Evolutionary conservation across 2,888 invertebrate species (phyloP), one percentile per base, ranked within the genome.

Genomic region (Ormyrus labotus): DNA sequence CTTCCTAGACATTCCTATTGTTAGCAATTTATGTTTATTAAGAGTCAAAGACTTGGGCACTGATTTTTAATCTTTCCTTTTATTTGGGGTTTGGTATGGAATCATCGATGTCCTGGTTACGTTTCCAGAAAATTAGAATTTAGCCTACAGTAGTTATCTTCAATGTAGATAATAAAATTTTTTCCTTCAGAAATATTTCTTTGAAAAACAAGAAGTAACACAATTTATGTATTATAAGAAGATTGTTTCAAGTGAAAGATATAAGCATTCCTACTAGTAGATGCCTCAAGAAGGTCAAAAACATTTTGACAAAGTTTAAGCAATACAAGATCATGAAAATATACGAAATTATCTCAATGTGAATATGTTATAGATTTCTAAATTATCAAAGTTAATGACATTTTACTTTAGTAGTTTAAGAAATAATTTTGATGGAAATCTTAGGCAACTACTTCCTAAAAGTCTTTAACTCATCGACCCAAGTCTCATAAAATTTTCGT

Each of bases 1-100:
- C 82, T 84, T 84, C 83, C 83, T 83, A 72, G 76, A 85, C 88
- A 88, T 89, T 88, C 87, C 87, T 85, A 68, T 84, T 82, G 83
- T 78, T 83, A 87, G 79, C 85, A 83, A 85, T 87, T 81, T 75
- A 51, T 80, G 89, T 89, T 88, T 88, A 88, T 89, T 85, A 86
- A 87, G 86, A 85, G 85, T 81, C 78, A 84, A 88, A 88, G 86
- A 88, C 87, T 87, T 84, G 77, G 58, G 68, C 55, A 73, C 73
- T 68, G 55, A 47, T 64, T 69, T 65, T 64, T 58, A 72, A 65
- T 75, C 57, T 72, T 13, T 58, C 67, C 11, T 72, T 81, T 78
- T 51, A 69, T 51, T 68, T 69, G 69, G 51, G 53, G 19, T 74
- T 67, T 60, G 45, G 51, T 34, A 78, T 57, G 55, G 11, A 51